phyloP scores from a whole-genome alignment of 2,888 invertebrate species.

The Dusona sp. region DNA sequence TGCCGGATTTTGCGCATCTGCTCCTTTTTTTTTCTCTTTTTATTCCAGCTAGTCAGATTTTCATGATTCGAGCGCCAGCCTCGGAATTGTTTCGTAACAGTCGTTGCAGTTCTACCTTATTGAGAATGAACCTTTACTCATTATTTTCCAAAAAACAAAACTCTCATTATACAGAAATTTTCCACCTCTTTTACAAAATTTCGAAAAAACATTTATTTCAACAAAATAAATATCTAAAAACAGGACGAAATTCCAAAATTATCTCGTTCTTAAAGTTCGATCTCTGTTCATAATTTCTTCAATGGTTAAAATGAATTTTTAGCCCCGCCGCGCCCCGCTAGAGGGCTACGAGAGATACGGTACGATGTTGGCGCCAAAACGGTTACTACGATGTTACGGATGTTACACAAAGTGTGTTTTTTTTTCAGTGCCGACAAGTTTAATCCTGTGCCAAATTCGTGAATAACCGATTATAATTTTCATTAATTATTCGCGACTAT shows the following conservation, averaged over 20 bases:
- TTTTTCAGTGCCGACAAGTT: conserved; percentile 20
- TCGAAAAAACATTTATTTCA: not conserved
- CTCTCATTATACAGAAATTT: not conserved
- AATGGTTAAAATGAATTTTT: not conserved
- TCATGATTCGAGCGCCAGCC: conserved; percentile 18
- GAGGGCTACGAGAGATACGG: conserved; percentile 2
- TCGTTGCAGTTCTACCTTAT: not conserved
- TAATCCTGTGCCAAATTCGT: not conserved
- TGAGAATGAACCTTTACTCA: not conserved
- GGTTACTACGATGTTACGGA: conserved; percentile 7
- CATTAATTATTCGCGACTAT: no score
- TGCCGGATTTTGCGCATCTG: conserved; percentile 49
- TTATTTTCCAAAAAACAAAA: not conserved
- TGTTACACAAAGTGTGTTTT: not conserved
- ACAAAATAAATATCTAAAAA: not conserved
- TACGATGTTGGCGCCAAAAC: conserved; percentile 41
- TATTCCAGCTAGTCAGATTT: conserved; percentile 11
- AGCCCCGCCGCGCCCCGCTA: no score
- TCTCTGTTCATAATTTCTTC: conserved; percentile 6
- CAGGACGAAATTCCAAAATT: not conserved
- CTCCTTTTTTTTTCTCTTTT: conserved; percentile 5
- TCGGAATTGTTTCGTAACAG: not conserved
- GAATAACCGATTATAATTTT: not conserved
- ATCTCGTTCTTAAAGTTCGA: not conserved
- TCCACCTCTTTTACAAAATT: not conserved